These are phyloP conservation scores for Magallana ariakensis DNA, from an alignment of 1,140 invertebrate species.

Conservation along the genomic window DNA sequence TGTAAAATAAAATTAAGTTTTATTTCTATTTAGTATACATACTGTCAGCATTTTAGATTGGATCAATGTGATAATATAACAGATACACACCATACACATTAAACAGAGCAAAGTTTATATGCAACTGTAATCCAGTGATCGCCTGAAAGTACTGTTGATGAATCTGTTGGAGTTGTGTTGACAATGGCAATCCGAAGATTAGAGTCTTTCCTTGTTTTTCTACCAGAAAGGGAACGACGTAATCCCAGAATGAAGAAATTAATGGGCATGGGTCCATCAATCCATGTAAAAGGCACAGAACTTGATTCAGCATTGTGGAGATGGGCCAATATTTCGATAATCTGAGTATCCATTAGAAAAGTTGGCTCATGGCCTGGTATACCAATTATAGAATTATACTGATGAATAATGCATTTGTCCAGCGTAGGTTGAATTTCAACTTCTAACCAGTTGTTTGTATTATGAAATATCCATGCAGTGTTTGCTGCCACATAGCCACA, in stretches of 20 bases:
- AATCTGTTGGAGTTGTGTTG: constrained; percentile 6
- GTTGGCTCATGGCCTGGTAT: not conserved
- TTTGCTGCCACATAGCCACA: constrained; percentile 3
- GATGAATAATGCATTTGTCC: not conserved
- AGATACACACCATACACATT: not conserved
- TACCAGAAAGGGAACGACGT: not conserved
- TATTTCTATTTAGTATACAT: too few species aligned
- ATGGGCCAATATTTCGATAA: not conserved
- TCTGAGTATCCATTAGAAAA: constrained; percentile 12
- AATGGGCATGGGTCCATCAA: not conserved
- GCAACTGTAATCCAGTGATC: constrained; percentile 15
- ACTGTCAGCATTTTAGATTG: too few species aligned
- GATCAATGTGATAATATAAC: too few species aligned
- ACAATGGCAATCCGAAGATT: not conserved
- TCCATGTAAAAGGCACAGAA: constrained; percentile 7
- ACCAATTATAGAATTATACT: not conserved
- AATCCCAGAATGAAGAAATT: not conserved
- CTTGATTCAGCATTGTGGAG: not conserved
- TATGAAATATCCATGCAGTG: not conserved
- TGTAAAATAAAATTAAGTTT: too few species aligned
- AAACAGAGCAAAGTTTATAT: not conserved
- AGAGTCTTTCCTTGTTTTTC: constrained; percentile 11
- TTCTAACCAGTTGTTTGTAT: not conserved
- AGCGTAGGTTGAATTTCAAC: constrained; percentile 1
- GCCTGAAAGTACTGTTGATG: not conserved